Percentiles rank a stretch among this genome's conserved stretches.
These are phyloP conservation scores for Arctia plantaginis DNA, from an alignment of 2,888 invertebrate species.

Conservation along the genomic window DNA sequence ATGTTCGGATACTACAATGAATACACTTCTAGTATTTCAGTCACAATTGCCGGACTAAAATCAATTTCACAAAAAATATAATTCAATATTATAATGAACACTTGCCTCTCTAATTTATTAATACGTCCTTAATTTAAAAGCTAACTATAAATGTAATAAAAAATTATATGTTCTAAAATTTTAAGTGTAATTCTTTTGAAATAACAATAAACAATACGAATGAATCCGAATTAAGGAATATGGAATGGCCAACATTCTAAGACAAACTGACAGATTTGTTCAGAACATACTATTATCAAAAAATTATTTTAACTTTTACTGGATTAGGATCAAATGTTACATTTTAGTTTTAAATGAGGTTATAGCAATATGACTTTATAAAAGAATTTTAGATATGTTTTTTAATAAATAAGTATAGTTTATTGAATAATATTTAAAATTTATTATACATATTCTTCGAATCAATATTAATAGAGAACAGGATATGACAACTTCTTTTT, in stretches of 20 bases:
- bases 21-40: not conserved
- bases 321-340: too few species aligned
- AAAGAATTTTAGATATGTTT: not conserved
- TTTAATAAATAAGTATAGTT: not conserved
- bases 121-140: not conserved
- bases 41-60: not conserved
- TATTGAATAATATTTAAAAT: not conserved
- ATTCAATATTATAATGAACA: not conserved
- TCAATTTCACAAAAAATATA: not conserved
- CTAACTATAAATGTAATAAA: not conserved
- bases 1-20: slow-evolving; percentile 15
- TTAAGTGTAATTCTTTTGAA: not conserved
- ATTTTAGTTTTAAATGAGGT: not conserved
- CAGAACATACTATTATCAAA: not conserved
- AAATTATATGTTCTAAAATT: not conserved
- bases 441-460: not conserved
- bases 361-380: not conserved
- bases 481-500: slow-evolving; percentile 69
- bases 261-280: slow-evolving; percentile 1
- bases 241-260: not conserved
- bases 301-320: not conserved
- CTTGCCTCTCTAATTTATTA: not conserved
- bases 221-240: slow-evolving; percentile 8
- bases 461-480: slow-evolving; percentile 41
- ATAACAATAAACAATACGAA: not conserved